Percentiles rank a stretch among this genome's conserved stretches.
These are phyloP conservation scores for Eulacestoma nigropectus DNA, from an alignment of 2,113 vertebrate genomes.

Conservation along the genomic window DNA sequence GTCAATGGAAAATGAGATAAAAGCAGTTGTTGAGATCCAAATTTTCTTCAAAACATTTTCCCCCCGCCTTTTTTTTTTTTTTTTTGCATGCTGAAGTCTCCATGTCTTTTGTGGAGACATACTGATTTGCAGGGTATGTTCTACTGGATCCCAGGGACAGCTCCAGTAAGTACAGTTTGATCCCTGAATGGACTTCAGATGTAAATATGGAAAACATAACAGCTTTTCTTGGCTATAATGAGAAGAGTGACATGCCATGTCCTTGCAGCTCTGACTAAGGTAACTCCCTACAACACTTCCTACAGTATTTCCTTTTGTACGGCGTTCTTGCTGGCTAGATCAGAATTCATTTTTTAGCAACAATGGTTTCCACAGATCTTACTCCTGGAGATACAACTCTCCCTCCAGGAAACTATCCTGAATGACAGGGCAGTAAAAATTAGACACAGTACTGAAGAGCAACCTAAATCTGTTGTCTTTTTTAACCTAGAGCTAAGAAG, in stretches of 20 bases:
- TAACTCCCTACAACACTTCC: background rate
- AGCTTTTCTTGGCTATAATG: background rate
- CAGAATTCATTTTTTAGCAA: background rate
- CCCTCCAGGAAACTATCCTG: background rate
- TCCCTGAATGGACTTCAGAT: background rate
- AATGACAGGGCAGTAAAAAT: background rate
- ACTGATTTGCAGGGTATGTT: background rate
- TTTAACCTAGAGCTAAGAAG: background rate
- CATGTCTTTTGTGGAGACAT: background rate
- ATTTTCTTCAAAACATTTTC: background rate
- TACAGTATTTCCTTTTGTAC: background rate
- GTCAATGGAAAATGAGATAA: slow-evolving; percentile 8
- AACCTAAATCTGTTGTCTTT: background rate
- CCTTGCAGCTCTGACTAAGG: background rate
- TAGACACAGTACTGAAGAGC: background rate
- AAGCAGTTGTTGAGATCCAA: background rate
- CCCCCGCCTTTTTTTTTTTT: too few species aligned
- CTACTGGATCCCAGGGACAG: background rate
- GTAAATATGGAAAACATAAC: background rate
- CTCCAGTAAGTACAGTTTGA: background rate
- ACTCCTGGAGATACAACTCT: background rate
- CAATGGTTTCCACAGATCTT: background rate
- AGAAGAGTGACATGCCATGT: background rate
- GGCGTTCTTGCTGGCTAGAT: background rate
- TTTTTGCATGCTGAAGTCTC: background rate